Conservation (phyloP, 2,888 invertebrate species). For the Drosophila niveifrons region DNA sequence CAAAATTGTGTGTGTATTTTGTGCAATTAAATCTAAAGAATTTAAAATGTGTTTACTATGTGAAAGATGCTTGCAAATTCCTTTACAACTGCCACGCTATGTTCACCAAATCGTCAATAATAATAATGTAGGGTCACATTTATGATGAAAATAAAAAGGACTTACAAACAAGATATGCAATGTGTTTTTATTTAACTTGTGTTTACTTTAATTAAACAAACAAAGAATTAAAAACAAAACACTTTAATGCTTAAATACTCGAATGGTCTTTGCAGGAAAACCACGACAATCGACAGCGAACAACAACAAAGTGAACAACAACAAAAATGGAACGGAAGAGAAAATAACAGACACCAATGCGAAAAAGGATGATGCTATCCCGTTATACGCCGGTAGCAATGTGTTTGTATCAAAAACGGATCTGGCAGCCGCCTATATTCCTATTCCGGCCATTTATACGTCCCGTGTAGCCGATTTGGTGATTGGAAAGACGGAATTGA, state of each 20-base stretch:
- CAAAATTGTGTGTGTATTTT: neutral
- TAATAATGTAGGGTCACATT: conserved; percentile 22
- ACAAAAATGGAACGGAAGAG: conserved; percentile 12
- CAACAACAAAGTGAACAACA: neutral
- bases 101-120: conserved; percentile 15
- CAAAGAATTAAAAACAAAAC: too few relatives aligned
- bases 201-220: neutral
- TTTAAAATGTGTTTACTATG: conserved; percentile 5
- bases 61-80: neutral
- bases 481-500: conserved; percentile 78
- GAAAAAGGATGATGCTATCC: conserved; percentile 62
- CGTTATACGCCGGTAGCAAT: conserved; percentile 83
- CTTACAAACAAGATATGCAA: conserved; percentile 27
- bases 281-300: neutral
- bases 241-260: too few relatives aligned
- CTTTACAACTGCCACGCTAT: conserved; percentile 24
- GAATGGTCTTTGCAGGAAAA: conserved; percentile 24
- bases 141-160: conserved; percentile 30
- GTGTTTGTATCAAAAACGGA: conserved; percentile 83
- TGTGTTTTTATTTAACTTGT: conserved; percentile 40
- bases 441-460: conserved; percentile 83
- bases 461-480: conserved; percentile 83
- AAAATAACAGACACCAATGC: conserved; percentile 9
- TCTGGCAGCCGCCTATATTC: conserved; percentile 81
- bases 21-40: neutral